Evolutionary conservation across 2,113 vertebrate species (phyloP).

Genomic region (Zosterops pallidus): DNA sequence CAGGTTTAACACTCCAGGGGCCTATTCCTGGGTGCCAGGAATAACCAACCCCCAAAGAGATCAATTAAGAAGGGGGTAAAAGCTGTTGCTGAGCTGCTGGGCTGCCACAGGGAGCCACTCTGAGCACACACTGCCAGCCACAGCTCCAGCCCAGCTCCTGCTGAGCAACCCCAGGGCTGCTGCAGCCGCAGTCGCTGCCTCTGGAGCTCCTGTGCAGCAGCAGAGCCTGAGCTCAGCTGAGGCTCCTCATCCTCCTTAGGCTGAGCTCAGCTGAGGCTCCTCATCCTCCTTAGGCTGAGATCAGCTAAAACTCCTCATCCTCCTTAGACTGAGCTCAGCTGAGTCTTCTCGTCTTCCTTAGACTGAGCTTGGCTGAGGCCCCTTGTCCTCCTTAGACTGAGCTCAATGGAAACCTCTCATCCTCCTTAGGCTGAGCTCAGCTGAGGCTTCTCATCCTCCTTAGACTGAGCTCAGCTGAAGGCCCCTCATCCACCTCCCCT

Average conservation of each 20-base stretch:
- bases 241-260: background rate
- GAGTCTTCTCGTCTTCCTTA: no score
- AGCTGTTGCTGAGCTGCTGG: background rate
- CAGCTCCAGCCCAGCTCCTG: fast-evolving
- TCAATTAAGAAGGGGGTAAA: background rate
- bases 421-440: background rate
- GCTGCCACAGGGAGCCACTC: background rate
- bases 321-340: no score
- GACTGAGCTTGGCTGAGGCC: background rate
- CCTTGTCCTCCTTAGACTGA: background rate
- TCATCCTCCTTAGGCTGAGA: background rate
- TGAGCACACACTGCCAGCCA: fast-evolving
- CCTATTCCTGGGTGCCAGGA: background rate
- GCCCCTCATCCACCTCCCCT: no score
- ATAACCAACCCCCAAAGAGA: background rate
- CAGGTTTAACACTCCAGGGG: background rate
- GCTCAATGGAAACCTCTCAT: no score
- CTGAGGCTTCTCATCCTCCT: background rate
- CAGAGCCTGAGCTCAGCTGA: background rate
- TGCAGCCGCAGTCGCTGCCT: background rate
- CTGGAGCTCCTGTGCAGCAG: background rate
- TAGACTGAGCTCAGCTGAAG: background rate
- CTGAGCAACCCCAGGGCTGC: background rate
- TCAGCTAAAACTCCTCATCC: background rate
- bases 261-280: background rate